Evolutionary conservation across 2,113 vertebrate genomes (phyloP).

Genomic region (Neofelis nebulosa): DNA sequence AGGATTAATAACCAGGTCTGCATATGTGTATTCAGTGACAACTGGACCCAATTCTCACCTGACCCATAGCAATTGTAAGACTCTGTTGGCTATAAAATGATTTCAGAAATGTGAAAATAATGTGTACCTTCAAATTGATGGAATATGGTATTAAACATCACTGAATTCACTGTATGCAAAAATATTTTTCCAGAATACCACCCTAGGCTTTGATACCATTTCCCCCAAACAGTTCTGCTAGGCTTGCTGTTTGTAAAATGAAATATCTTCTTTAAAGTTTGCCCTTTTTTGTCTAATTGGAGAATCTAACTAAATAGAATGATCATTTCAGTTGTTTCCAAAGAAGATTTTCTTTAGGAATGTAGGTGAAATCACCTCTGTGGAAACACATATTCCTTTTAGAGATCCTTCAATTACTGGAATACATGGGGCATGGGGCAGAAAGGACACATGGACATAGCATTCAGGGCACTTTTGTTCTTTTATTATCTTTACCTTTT

Average conservation of each 20-base stretch:
- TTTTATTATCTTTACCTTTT: conserved; percentile 81
- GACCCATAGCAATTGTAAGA: not conserved
- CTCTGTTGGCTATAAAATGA: not conserved
- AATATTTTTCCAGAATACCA: conserved; percentile 23
- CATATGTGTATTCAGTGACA: not conserved
- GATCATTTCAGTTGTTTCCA: conserved; percentile 48
- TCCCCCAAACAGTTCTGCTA: not conserved
- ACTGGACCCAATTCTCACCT: not conserved
- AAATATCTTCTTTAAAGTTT: conserved; percentile 53
- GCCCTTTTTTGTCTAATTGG: conserved; percentile 20
- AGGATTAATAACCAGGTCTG: not conserved
- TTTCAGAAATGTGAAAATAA: not conserved
- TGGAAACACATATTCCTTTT: not conserved
- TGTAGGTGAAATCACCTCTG: conserved; percentile 32
- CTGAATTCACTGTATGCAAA: not conserved
- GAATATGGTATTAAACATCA: not conserved
- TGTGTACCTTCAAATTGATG: not conserved
- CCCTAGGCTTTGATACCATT: not conserved
- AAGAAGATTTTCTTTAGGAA: conserved; percentile 36
- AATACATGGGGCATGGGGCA: not conserved
- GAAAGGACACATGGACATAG: conserved; percentile 46
- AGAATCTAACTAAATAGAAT: conserved; percentile 23
- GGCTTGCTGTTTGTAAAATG: not conserved
- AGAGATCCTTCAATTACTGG: conserved; percentile 14
- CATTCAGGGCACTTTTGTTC: conserved; percentile 56